phyloP scores from a whole-genome alignment of 2,888 invertebrate species.

The Colostygia pectinataria region DNA sequence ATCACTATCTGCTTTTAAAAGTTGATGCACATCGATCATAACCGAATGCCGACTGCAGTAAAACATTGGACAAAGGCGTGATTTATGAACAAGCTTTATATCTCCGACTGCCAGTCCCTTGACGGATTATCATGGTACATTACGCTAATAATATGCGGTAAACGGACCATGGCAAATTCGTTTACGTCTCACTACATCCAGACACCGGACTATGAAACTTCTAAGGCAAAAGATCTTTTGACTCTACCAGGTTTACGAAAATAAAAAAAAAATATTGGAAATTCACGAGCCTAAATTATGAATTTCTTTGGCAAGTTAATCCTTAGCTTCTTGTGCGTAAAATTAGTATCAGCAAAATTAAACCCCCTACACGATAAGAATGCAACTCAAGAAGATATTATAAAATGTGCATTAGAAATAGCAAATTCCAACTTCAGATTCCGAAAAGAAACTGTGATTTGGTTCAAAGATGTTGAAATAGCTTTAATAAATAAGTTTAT shows the following conservation, averaged over 20 bases:
- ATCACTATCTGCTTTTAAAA: constrained; percentile 7
- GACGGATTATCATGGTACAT: constrained; percentile 30
- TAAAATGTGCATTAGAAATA: constrained; percentile 49
- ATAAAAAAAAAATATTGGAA: no score
- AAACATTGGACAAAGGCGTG: constrained; percentile 31
- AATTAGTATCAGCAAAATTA: constrained; percentile 25
- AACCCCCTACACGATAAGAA: constrained; percentile 18
- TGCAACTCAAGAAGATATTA: constrained; percentile 35
- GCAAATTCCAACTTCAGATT: constrained; percentile 57
- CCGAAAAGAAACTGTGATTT: constrained; percentile 47
- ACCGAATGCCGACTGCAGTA: constrained; percentile 32
- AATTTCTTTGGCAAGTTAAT: constrained; percentile 9
- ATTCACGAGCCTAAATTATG: background rate
- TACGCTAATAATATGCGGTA: constrained; percentile 26
- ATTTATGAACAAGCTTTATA: constrained; percentile 33
- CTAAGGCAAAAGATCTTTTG: no score
- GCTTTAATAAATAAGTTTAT: constrained; percentile 48
- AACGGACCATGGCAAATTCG: constrained; percentile 15
- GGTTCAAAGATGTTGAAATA: constrained; percentile 52
- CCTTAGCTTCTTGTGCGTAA: constrained; percentile 21
- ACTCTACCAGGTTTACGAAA: no score
- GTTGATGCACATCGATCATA: constrained; percentile 42
- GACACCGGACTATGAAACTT: background rate
- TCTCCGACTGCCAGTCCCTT: constrained; percentile 10
- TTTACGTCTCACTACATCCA: constrained; percentile 6